These are phyloP conservation scores for Gobio gobio DNA, from an alignment of 2,113 vertebrate species.

Conservation along the genomic window DNA sequence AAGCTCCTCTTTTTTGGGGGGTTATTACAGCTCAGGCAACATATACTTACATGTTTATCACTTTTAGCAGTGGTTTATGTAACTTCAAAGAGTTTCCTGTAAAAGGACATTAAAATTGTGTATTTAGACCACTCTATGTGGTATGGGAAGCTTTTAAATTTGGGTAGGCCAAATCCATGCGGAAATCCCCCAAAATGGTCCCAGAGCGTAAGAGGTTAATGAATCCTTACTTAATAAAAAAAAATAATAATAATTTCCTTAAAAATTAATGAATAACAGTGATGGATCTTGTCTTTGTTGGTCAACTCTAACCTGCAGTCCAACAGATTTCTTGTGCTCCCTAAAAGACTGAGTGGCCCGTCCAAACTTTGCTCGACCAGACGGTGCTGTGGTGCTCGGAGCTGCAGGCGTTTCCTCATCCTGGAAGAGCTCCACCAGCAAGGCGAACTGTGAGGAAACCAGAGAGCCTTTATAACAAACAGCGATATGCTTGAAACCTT, in stretches of 20 bases:
- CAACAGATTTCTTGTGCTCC: slow-evolving; percentile 92
- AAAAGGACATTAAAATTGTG: too few relatives aligned
- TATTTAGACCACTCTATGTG: too few relatives aligned
- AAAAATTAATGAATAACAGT: neutral
- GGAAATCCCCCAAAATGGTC: too few relatives aligned
- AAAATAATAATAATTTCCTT: neutral
- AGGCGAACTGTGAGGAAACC: slow-evolving; percentile 80
- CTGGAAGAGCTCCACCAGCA: slow-evolving; percentile 88
- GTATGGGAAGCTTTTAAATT: too few relatives aligned
- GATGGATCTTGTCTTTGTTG: neutral
- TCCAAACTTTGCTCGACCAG: slow-evolving; percentile 71
- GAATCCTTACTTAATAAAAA: neutral
- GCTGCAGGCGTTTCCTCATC: slow-evolving; percentile 81
- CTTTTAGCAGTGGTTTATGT: too few relatives aligned
- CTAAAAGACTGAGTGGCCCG: slow-evolving; percentile 76
- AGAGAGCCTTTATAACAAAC: neutral
- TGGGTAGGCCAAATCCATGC: too few relatives aligned
- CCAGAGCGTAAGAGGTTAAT: too few relatives aligned
- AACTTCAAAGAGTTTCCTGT: too few relatives aligned
- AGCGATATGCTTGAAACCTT: neutral
- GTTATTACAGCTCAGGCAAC: too few relatives aligned
- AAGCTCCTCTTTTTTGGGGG: too few relatives aligned
- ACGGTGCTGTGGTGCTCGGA: slow-evolving; percentile 67
- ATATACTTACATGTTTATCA: too few relatives aligned
- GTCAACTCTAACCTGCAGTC: slow-evolving; percentile 84